Base-by-base conservation (phyloP, 2,888 invertebrate species). In the Sarcophaga caerulescens region DNA sequence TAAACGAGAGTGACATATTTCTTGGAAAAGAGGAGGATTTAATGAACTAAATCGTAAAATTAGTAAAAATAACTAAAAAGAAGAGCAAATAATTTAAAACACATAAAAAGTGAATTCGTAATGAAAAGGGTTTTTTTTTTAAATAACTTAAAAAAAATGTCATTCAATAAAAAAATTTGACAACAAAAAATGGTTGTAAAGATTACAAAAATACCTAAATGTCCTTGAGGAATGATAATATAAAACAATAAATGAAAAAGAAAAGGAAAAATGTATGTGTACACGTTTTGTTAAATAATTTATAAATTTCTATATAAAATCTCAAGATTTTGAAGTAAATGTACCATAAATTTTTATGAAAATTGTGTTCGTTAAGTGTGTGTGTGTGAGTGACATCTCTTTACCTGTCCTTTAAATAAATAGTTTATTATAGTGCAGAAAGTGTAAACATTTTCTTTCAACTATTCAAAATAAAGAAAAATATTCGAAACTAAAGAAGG, bases 211-310 rank as follows among this genome's bases (percentile, higher is more conserved):
- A 44, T 35, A 35, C 2, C 3, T 25, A 35, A 70, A 35, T 79
- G 79, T 75, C 69, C 84, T 84, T 79, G 69, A 63, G 74, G 68
- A 57, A 74, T 83, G 4, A 65, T 35, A 10, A 35, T 47, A 17
- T 45, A 65, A 62, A 77, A 77, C 45, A 66, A 63, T n/a, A 65
- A 1, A 66, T 10, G 19, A 68, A 19, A 19, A 47, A 63, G 44
- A 47, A 45, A 44, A n/a, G n/a, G 25, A 65, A 44, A 35, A 52
- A 17, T 12, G 12, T 12, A 52, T 52, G 52, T 3, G 8, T 35
- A 35, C 17, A 17, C 52, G 52, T 25, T 57, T 60, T 23, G 57
- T 63, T 21, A 60, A 65, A 62, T 44, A 17, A 60, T n/a, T 19
- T 60, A 6, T 21, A n/a, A 60, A 73, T 73, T 44, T 11, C n/a